Evolutionary conservation across 2,797 vertebrate genomes (phyloP), one percentile per base, ranked within the genome.

Genomic region (Sebastolobus altivelis): DNA sequence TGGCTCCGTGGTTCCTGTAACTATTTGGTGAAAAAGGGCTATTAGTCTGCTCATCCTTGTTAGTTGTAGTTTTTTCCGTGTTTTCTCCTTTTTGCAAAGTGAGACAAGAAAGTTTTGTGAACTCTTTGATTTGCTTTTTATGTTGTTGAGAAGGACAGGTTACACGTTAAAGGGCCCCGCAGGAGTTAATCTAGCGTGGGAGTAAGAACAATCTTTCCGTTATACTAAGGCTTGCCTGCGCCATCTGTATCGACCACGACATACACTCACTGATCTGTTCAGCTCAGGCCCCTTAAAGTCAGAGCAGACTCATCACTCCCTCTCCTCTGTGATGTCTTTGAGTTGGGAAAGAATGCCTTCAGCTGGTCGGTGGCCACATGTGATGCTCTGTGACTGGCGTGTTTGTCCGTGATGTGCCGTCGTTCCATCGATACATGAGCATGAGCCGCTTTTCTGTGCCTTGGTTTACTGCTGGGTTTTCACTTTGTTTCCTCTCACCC

Each of bases 401-500:
- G 88, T 93, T 89, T 90, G 92, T 90, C 85, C 85, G 92, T 93
- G 90, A 92, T 90, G 90, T 94, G 91, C 93, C 93, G 88, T 89
- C 90, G 90, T 71, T 82, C 86, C 92, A 93, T 92, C 31, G 81
- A 89, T 77, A 93, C 92, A 91, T 91, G 77, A 95, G 96, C 96
- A 96, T 96, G 96, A 95, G 90, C 95, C 74, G 94, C 95, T 92
- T 96, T 96, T 93, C 83, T 92, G 93, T 89, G 86, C 97, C 94
- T 96, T 95, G 93, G 87, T 88, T 83, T 84, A 74, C 84, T 67
- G 89, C 89, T 68, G 85, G 92, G 89, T 87, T 87, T 61, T 77
- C 75, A 84, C 77, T 16, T 79, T 73, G 66, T 70, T 37, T 56
- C 65, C 46, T 58, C 60, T 77, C 82, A 77, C 82, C 37, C 29